Evolutionary conservation across 1,140 invertebrate genomes (phyloP).

Genomic region (Fopius arisanus): DNA sequence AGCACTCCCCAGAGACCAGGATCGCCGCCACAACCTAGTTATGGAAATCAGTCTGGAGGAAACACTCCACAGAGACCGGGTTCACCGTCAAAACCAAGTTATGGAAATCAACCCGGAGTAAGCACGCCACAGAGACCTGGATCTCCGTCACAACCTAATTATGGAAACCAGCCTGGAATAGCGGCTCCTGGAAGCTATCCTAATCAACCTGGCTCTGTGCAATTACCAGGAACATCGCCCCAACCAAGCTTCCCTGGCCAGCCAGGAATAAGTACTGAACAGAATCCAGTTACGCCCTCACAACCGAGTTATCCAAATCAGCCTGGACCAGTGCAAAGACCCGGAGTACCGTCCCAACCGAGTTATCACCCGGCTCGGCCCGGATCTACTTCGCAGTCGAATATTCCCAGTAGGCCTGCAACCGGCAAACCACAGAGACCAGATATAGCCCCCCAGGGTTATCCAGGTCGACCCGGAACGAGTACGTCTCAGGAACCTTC

Average conservation of each 20-base stretch:
- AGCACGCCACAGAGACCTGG: slow-evolving; percentile 33
- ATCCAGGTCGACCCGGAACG: too few species aligned
- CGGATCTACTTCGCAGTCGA: slow-evolving; percentile 57
- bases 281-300: slow-evolving; percentile 54
- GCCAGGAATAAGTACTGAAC: slow-evolving; percentile 49
- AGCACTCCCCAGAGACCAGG: background rate
- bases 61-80: slow-evolving; percentile 38
- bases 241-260: slow-evolving; percentile 49
- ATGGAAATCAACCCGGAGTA: background rate
- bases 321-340: slow-evolving; percentile 18
- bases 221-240: slow-evolving; percentile 53
- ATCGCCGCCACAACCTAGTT: slow-evolving; percentile 24
- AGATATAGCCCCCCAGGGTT: too few species aligned
- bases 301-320: slow-evolving; percentile 20
- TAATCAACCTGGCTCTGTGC: background rate
- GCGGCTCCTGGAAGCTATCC: slow-evolving; percentile 39
- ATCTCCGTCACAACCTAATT: slow-evolving; percentile 35
- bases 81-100: background rate
- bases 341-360: slow-evolving; percentile 37
- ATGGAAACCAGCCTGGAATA: slow-evolving; percentile 32
- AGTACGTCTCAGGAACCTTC: too few species aligned
- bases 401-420: slow-evolving; percentile 48
- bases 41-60: background rate
- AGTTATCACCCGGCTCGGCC: slow-evolving; percentile 49
- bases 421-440: too few species aligned